phyloP scores from a whole-genome alignment of 2,888 invertebrate genomes.

The Drosophila mulleri region DNA sequence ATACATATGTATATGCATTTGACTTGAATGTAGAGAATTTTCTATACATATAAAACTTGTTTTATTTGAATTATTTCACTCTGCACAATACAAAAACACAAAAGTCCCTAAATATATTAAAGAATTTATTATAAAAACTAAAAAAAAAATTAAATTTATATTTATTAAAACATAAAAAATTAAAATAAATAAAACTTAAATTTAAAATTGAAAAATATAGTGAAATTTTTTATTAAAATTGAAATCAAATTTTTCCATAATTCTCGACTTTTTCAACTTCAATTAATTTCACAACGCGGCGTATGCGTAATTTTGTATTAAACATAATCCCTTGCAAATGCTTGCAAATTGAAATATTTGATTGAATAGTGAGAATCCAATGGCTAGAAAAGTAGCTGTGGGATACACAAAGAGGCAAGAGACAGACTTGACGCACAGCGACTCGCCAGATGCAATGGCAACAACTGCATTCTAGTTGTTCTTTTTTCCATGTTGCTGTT shows the following conservation, averaged over 20 bases:
- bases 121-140: too few species aligned
- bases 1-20: too few species aligned
- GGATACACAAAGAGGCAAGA: conserved; percentile 52
- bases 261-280: background rate
- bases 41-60: too few species aligned
- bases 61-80: too few species aligned
- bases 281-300: background rate
- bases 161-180: too few species aligned
- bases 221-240: background rate
- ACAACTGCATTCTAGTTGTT: conserved; percentile 10
- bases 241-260: background rate
- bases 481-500: background rate
- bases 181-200: too few species aligned
- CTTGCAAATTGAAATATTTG: background rate
- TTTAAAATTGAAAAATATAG: too few species aligned
- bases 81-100: too few species aligned
- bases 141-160: too few species aligned
- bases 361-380: conserved; percentile 3
- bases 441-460: conserved; percentile 56
- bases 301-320: background rate
- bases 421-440: conserved; percentile 11
- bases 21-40: too few species aligned
- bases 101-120: too few species aligned
- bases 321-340: background rate
- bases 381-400: conserved; percentile 41